Conservation (phyloP, 2,888 invertebrate genomes). For the Flabesymbios commensalis region DNA sequence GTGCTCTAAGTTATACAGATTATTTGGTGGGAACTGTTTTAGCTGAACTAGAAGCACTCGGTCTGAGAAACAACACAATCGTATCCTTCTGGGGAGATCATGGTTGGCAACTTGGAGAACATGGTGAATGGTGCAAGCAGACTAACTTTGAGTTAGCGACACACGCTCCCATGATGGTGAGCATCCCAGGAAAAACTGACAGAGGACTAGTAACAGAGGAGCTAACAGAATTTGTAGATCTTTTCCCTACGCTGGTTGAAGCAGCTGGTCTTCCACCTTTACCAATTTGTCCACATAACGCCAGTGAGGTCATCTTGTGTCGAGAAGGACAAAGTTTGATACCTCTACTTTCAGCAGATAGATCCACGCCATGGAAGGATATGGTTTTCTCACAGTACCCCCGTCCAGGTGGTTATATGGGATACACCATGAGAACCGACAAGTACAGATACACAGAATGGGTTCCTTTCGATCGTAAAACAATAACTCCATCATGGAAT, state of each 20-base stretch:
- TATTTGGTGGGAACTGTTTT: conserved; percentile 22
- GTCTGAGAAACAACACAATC: conserved; percentile 27
- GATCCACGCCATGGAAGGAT: conserved; percentile 20
- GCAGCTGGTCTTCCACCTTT: conserved; percentile 34
- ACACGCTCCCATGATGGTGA: conserved; percentile 43
- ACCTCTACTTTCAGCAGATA: conserved; percentile 9
- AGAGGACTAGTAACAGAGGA: conserved; percentile 34
- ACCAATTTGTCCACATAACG: conserved; percentile 22
- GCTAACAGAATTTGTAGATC: conserved; percentile 42
- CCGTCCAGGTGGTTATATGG: conserved; percentile 40
- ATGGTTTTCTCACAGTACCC: conserved; percentile 35
- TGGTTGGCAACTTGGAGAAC: conserved; percentile 34
- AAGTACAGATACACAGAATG: conserved; percentile 36
- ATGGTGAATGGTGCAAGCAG: conserved; percentile 37
- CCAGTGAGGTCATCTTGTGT: conserved; percentile 12
- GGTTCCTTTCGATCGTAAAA: conserved; percentile 27
- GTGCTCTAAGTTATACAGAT: conserved; percentile 21
- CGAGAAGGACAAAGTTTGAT: conserved; percentile 25
- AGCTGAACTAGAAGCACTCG: conserved; percentile 10
- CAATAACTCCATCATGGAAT: background rate
- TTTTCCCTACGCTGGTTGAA: conserved; percentile 43
- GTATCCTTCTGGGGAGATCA: conserved; percentile 32
- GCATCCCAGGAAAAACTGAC: conserved; percentile 40
- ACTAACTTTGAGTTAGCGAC: conserved; percentile 42
- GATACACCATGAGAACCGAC: conserved; percentile 39